phyloP scores from a whole-genome alignment of 1,140 invertebrate genomes.

The Cheumatopsyche charites region DNA sequence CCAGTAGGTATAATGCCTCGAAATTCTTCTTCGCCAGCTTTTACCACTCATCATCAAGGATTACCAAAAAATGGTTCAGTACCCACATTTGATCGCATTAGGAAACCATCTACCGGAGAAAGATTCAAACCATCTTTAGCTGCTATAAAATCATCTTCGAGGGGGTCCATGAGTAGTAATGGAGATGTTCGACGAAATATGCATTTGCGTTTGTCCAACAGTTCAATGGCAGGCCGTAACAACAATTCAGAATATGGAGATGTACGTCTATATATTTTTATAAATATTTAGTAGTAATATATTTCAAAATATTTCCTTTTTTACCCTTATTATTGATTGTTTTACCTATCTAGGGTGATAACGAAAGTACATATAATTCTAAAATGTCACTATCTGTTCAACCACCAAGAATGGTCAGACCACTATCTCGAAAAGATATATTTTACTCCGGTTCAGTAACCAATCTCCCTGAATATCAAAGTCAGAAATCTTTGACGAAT shows the following conservation, averaged over 20 bases:
- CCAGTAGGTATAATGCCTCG: slow-evolving; percentile 67
- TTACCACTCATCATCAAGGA: slow-evolving; percentile 77
- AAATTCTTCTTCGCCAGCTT: slow-evolving; percentile 84
- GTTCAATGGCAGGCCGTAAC: slow-evolving; percentile 65
- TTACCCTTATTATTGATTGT: no score
- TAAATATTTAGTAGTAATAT: no score
- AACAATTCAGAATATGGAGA: slow-evolving; percentile 66
- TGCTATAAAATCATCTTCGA: slow-evolving; percentile 73
- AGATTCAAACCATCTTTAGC: slow-evolving; percentile 76
- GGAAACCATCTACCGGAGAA: slow-evolving; percentile 79
- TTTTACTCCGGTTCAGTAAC: slow-evolving; percentile 96
- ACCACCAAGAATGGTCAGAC: slow-evolving; percentile 80
- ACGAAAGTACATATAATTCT: slow-evolving; percentile 57
- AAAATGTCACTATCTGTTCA: slow-evolving; percentile 58
- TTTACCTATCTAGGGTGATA: slow-evolving; percentile 54
- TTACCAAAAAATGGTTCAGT: slow-evolving; percentile 87
- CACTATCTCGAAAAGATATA: slow-evolving; percentile 95
- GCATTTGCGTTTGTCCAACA: slow-evolving; percentile 64
- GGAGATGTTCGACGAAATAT: slow-evolving; percentile 56
- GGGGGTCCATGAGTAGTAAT: slow-evolving; percentile 66
- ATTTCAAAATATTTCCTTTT: no score
- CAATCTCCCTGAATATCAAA: slow-evolving; percentile 90
- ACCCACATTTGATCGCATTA: slow-evolving; percentile 82
- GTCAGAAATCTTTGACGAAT: slow-evolving; percentile 87
- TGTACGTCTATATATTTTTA: slow-evolving; percentile 53